Evolutionary conservation across 35 echinoderm and acorn worm species (phyloP), one percentile per base, ranked within the genome.

Genomic region (Lytechinus variegatus): DNA sequence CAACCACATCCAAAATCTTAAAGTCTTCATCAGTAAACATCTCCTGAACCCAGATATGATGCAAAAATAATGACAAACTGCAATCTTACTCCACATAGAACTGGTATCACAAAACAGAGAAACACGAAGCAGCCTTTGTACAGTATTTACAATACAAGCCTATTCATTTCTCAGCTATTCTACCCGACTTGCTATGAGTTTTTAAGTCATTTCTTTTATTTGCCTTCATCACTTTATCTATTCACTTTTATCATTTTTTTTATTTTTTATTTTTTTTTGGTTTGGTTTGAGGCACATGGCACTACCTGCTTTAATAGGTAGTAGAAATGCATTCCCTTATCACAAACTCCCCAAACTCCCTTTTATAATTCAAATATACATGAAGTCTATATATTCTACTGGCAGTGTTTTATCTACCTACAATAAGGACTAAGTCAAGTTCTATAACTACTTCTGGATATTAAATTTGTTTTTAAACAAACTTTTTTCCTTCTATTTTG

Each of bases 21-120:
- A 24, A 21, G n/a, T 79, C 21, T 79, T 79, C 6, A 79, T 79
- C 16, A 24, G 24, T 16, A 79, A 16, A 79, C 19, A 16, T 79
- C 7, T 79, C 66, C 66, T 19, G 4, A 79, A 24, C 66, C 19
- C 66, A 79, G 66, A 79, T 24, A n/a, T 19, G 33, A 79, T 5
- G 66, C 24, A 24, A 71, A 71, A 71, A 24, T 2, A 24, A 0
- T 2, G 12, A 60, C 10, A 79, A 79, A 79, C 19, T 24, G 21
- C 5, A n/a, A 19, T 79, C 66, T 79, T 79, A 79, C 66, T 79
- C 66, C 66, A 79, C 66, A 79, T 24, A 56, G 13, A 58, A 93
- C 92, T 55, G 92, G 92, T 93, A 55, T 93, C 92, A 93, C 92
- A 93, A 93, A 14, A 93, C 92, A 93, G 92, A 93, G 92, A 93